These are phyloP conservation scores for Tricholauxania praeusta DNA, from an alignment of 2,888 invertebrate genomes.

Conservation along the genomic window DNA sequence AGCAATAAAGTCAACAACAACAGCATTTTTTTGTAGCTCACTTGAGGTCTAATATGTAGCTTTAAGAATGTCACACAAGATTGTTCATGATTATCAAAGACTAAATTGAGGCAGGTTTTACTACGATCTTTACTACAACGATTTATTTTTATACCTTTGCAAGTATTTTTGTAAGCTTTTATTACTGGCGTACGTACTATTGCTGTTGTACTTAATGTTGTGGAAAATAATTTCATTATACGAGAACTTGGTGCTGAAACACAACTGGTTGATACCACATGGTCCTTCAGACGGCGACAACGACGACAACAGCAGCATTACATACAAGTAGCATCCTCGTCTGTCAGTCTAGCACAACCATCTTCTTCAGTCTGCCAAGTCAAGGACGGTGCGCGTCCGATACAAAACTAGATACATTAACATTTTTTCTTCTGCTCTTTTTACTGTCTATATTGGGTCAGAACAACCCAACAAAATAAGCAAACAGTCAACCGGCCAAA, in stretches of 20 bases:
- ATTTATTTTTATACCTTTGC: slow-evolving; percentile 43
- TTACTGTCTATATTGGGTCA: slow-evolving; percentile 9
- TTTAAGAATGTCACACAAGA: slow-evolving; percentile 24
- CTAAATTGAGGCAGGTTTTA: slow-evolving; percentile 30
- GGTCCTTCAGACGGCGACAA: neutral
- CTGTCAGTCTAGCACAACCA: slow-evolving; percentile 15
- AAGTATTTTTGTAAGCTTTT: slow-evolving; percentile 32
- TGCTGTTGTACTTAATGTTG: neutral
- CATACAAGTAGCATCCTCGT: neutral
- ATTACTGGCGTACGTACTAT: neutral
- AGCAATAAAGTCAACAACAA: slow-evolving; percentile 8
- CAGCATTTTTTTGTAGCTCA: slow-evolving; percentile 19
- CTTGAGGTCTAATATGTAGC: slow-evolving; percentile 14
- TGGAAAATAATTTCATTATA: slow-evolving; percentile 2
- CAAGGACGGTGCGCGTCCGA: slow-evolving; percentile 35
- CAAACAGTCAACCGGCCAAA: neutral
- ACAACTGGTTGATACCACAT: slow-evolving; percentile 12
- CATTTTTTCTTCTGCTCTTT: neutral
- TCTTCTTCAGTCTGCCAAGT: slow-evolving; percentile 29
- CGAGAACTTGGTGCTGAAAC: neutral
- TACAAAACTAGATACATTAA: neutral
- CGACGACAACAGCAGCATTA: neutral
- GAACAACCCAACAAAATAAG: slow-evolving; percentile 17
- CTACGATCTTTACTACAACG: slow-evolving; percentile 39
- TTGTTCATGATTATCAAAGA: slow-evolving; percentile 23